Evolutionary conservation across 2,113 vertebrate species (phyloP), one percentile per base, ranked within the genome.

Genomic region (Xiphorhynchus elegans): DNA sequence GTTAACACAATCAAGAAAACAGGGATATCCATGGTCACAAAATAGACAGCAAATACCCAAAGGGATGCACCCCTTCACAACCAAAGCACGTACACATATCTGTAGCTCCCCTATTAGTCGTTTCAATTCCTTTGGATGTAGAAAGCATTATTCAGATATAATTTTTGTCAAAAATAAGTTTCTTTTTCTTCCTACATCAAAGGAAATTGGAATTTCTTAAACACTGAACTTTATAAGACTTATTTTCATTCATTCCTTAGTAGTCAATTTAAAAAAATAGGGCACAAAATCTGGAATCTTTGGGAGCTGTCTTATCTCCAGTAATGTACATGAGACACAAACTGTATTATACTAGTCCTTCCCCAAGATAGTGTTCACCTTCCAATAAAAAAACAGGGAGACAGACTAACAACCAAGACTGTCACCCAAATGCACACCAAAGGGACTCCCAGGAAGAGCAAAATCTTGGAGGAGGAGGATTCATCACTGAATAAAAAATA

Each of bases 71-170:
- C 75, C 18, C 15, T 47, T 88, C 39, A 42, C 2, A 7, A 15
- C 23, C 66, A 59, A 83, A 86, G 25, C 31, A 62, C 2, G 1
- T 37, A 29, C 4, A 7, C 0, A 0, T 19, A 5, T 44, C 75
- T 46, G n/a, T 53, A 92, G 19, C 40, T 92, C 49, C 72, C 10
- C 26, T 62, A 11, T 24, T 33, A 55, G 13, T 33, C 76, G 8
- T 40, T 83, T 83, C 33, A 53, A 85, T 66, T 83, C 3, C 9
- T 86, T 73, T 66, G 15, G 18, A 73, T 63, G 12, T 29, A 70
- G 20, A 46, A 73, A 58, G 6, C 4, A 19, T 58, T 52, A 44
- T 83, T 84, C 39, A 64, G 28, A 19, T 62, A 35, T 5, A n/a
- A 17, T 28, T 94, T 87, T 72, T 55, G 13, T 7, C 18, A 58